Evolutionary conservation across 2,113 vertebrate genomes (phyloP).

Genomic region (Circaetus gallicus): DNA sequence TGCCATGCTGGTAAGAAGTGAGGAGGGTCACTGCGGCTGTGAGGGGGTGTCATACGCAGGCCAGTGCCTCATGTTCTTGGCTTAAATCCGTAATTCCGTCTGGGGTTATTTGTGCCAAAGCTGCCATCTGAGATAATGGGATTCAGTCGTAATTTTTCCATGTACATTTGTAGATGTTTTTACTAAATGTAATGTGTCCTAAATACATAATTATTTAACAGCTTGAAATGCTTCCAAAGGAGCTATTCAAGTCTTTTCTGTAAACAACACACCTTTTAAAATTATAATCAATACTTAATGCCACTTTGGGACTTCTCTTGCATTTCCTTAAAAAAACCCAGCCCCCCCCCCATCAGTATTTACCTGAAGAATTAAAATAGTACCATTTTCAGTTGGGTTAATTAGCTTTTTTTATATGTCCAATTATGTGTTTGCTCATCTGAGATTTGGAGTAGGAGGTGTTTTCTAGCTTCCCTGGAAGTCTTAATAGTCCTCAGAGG

Average conservation of each 20-base stretch:
- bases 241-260: not conserved
- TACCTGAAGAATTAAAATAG: not conserved
- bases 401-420: not conserved
- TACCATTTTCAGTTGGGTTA: not conserved
- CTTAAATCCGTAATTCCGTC: not conserved
- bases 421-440: not conserved
- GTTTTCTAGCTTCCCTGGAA: not conserved
- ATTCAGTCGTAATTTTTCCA: not conserved
- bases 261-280: not conserved
- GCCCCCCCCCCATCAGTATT: not conserved
- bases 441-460: not conserved
- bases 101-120: not conserved
- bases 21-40: not conserved
- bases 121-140: not conserved
- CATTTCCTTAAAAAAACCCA: not conserved
- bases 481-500: not conserved
- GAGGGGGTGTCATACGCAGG: not conserved
- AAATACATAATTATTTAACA: constrained; percentile 43
- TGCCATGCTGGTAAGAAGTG: not conserved
- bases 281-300: not conserved
- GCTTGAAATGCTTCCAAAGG: not conserved
- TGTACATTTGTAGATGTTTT: not conserved
- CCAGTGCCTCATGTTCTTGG: not conserved
- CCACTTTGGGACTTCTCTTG: not conserved
- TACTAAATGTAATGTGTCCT: not conserved